Evolutionary conservation across 2,113 vertebrate genomes (phyloP), one percentile per base, ranked within the genome.

Genomic region (Rhegmatorhina hoffmannsi): DNA sequence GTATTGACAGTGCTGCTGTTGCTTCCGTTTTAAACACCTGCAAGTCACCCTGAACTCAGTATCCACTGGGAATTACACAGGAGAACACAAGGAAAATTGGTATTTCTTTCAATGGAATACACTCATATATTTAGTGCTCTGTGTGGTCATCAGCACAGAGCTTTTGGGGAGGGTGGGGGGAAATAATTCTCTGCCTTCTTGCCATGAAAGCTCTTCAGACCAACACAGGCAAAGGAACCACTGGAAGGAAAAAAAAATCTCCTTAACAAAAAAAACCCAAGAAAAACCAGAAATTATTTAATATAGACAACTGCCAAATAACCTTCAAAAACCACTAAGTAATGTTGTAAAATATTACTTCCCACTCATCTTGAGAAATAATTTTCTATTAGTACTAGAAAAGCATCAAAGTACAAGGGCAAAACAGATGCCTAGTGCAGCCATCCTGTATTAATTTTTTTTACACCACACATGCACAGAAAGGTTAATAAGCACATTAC

Each of bases 61-160:
- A 44, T 31, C 9, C 31, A 15, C 21, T 19, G 40, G 36, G 34
- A 82, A 38, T 34, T 36, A 17, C 3, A 29, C 3, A 5, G 10
- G 36, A 29, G 8, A 31, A 58, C 59, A 50, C 7, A 25, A 53
- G 31, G n/a, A 79, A 73, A 60, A 29, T 10, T 1, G 17, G 3
- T 10, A 21, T 26, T 75, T 50, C 17, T 40, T 49, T 19, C 23
- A 43, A 0, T 6, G 0, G 67, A 77, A 13, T 0, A 0, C 17
- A 34, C 15, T 49, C 5, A 9, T 69, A 9, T 69, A 44, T 31
- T 56, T 24, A 28, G 8, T 12, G 15, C 18, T 59, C 23, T 43
- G 12, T 43, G 40, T 43, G 29, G 17, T 56, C 17, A 8, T 25
- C 9, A 84, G 28, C 29, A 66, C 6, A 7, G 14, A 66, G 18